These are phyloP conservation scores for Pocota personata DNA, from an alignment of 2,888 invertebrate species.

Conservation along the genomic window DNA sequence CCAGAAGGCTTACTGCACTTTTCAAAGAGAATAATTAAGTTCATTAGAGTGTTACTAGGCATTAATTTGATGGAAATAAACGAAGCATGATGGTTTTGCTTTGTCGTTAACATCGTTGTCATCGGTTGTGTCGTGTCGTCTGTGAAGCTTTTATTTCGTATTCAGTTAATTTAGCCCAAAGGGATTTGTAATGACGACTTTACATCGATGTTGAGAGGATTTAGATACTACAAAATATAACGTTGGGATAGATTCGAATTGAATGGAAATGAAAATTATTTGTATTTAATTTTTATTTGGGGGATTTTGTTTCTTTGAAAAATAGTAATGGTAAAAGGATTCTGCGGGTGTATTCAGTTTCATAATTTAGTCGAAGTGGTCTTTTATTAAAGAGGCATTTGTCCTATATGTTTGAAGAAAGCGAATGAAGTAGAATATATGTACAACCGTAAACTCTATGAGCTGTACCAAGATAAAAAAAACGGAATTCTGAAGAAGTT, in stretches of 20 bases:
- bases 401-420: too few relatives aligned
- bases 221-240: neutral
- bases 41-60: constrained; percentile 23
- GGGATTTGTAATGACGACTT: constrained; percentile 5
- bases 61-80: constrained; percentile 47
- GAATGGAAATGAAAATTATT: neutral
- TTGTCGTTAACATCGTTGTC: constrained; percentile 35
- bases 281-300: neutral
- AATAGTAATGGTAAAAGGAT: too few relatives aligned
- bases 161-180: constrained; percentile 12
- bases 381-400: too few relatives aligned
- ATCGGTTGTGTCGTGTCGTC: neutral
- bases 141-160: neutral
- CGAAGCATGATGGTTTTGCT: constrained; percentile 52
- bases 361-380: too few relatives aligned
- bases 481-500: too few relatives aligned
- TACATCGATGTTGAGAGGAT: neutral
- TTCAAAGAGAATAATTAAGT: constrained; percentile 60
- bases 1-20: constrained; percentile 30
- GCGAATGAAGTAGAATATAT: too few relatives aligned
- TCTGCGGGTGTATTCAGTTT: too few relatives aligned
- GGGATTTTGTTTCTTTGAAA: neutral
- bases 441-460: too few relatives aligned
- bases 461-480: too few relatives aligned
- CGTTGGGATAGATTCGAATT: neutral